Conservation (phyloP, 1,140 invertebrate genomes). For the Odontomachus brunneus region DNA sequence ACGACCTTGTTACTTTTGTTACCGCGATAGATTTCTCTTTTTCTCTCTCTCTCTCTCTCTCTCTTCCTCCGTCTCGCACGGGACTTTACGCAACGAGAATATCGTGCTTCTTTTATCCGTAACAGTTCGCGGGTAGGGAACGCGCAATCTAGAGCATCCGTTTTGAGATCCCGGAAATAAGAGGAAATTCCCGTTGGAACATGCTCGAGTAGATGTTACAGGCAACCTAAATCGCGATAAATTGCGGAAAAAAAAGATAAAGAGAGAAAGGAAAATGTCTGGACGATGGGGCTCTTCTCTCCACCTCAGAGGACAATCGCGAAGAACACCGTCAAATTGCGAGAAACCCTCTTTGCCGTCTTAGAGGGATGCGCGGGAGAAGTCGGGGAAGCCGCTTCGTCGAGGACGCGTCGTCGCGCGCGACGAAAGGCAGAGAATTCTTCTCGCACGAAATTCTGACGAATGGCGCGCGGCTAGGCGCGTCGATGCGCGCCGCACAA, state of each 20-base stretch:
- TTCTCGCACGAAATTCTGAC: background rate
- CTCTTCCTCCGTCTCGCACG: too few species aligned
- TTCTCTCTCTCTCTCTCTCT: background rate
- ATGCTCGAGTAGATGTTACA: slow-evolving; percentile 27
- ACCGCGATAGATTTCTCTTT: slow-evolving; percentile 26
- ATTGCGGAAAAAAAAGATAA: background rate
- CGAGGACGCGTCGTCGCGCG: too few species aligned
- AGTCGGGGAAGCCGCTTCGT: too few species aligned
- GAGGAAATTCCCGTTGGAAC: background rate
- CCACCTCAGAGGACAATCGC: background rate
- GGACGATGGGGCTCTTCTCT: background rate
- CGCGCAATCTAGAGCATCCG: slow-evolving; percentile 42
- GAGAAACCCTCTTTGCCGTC: too few species aligned
- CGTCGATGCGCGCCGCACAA: background rate
- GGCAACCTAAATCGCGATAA: slow-evolving; percentile 24
- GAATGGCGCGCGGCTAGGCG: background rate
- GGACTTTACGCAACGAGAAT: slow-evolving; percentile 25
- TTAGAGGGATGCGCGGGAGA: too few species aligned
- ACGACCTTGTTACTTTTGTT: slow-evolving; percentile 58
- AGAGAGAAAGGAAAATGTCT: background rate
- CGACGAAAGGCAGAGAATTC: background rate
- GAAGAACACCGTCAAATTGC: background rate
- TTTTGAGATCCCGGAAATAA: slow-evolving; percentile 40
- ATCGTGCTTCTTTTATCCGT: slow-evolving; percentile 36
- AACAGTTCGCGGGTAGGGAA: slow-evolving; percentile 13